These are phyloP conservation scores for Chymomyza procnemis DNA, from an alignment of 2,888 invertebrate species.

Conservation along the genomic window DNA sequence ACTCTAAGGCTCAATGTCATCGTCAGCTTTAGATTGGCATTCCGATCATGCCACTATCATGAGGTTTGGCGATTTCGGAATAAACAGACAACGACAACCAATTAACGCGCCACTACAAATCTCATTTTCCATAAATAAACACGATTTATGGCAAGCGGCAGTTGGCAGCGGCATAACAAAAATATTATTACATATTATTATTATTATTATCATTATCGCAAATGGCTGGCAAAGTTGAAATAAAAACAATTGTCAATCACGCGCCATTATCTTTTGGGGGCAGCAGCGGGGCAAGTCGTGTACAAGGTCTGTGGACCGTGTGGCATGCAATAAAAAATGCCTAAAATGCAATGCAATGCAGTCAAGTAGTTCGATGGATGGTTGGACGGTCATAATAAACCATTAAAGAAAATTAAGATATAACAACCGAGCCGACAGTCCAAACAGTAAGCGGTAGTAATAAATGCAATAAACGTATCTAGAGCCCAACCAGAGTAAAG, in stretches of 20 bases:
- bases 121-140: conserved; percentile 57
- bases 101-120: conserved; percentile 53
- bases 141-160: conserved; percentile 46
- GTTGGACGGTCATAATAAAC: conserved; percentile 54
- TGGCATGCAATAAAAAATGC: conserved; percentile 9
- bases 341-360: conserved; percentile 33
- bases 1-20: conserved; percentile 50
- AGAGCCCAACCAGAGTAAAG: conserved; percentile 7
- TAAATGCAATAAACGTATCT: conserved; percentile 45
- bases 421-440: conserved; percentile 33
- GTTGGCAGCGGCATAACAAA: conserved; percentile 21
- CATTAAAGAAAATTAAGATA: conserved; percentile 68
- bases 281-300: conserved; percentile 10
- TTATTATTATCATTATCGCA: conserved; percentile 53
- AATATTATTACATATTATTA: conserved; percentile 41
- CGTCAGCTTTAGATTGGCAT: conserved; percentile 26
- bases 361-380: background rate
- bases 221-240: conserved; percentile 35
- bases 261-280: conserved; percentile 38
- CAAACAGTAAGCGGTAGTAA: conserved; percentile 21
- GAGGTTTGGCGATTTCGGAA: conserved; percentile 19
- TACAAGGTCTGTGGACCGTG: background rate
- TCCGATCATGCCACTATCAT: conserved; percentile 45
- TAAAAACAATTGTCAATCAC: conserved; percentile 58
- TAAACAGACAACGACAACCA: conserved; percentile 25